These are phyloP conservation scores for Melipona quadrifasciata DNA, from an alignment of 1,140 invertebrate species.

Conservation along the genomic window DNA sequence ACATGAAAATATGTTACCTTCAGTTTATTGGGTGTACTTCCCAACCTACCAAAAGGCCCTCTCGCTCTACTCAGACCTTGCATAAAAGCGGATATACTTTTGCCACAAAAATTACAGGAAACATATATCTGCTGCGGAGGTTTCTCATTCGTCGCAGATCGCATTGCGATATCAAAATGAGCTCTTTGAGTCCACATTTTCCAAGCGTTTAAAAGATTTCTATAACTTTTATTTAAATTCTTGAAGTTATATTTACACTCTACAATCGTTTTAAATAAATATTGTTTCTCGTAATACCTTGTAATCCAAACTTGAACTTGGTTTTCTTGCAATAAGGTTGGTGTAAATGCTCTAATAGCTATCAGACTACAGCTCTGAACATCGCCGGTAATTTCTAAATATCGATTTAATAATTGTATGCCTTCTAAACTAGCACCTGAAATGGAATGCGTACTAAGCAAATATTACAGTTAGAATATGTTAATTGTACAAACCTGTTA, in stretches of 20 bases:
- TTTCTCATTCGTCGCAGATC: slow-evolving; percentile 84
- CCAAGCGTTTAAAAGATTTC: slow-evolving; percentile 89
- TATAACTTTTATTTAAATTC: slow-evolving; percentile 83
- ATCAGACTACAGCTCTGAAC: slow-evolving; percentile 95
- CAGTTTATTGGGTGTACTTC: slow-evolving; percentile 84
- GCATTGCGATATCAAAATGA: slow-evolving; percentile 88
- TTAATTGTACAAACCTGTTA: slow-evolving; percentile 85
- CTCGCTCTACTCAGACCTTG: slow-evolving; percentile 84
- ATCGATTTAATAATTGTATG: slow-evolving; percentile 92
- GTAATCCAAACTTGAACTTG: slow-evolving; percentile 88
- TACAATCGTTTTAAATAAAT: background rate
- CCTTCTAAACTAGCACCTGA: slow-evolving; percentile 87
- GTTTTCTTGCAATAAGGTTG: slow-evolving; percentile 85
- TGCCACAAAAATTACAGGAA: slow-evolving; percentile 97
- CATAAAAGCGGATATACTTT: slow-evolving; percentile 91
- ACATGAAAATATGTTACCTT: slow-evolving; percentile 80
- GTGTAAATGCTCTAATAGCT: slow-evolving; percentile 87
- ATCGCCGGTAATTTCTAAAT: slow-evolving; percentile 95
- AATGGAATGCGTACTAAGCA: slow-evolving; percentile 46
- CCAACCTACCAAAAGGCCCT: slow-evolving; percentile 85
- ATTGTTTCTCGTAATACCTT: slow-evolving; percentile 78
- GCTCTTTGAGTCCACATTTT: slow-evolving; percentile 91
- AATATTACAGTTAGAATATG: slow-evolving; percentile 29
- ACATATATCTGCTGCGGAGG: slow-evolving; percentile 91
- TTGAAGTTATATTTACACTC: background rate